Percentiles rank a stretch among this genome's conserved stretches.
phyloP scores from a whole-genome alignment of 2,888 invertebrate species.

The Elegia similella region DNA sequence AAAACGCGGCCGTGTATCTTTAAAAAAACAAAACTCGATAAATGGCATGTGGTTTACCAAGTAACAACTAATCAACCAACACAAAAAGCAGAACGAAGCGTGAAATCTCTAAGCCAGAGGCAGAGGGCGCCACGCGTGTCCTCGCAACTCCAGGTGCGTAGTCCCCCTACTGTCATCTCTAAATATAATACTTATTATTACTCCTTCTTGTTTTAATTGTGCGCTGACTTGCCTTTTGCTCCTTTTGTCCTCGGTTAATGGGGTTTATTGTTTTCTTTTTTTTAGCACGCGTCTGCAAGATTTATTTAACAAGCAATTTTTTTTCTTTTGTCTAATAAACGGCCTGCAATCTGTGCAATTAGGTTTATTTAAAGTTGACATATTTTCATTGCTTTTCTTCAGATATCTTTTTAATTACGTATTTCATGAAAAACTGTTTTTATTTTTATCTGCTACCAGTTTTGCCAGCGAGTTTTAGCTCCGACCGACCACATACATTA shows the following conservation, averaged over 20 bases:
- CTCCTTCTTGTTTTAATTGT: slow-evolving; percentile 81
- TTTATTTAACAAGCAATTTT: slow-evolving; percentile 32
- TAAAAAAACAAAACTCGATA: background rate
- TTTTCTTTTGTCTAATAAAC: slow-evolving; percentile 20
- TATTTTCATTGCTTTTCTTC: background rate
- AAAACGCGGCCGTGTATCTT: background rate
- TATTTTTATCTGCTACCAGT: no score
- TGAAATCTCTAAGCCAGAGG: slow-evolving; percentile 33
- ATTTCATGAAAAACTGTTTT: no score
- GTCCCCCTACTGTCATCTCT: slow-evolving; percentile 49
- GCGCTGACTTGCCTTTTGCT: slow-evolving; percentile 77
- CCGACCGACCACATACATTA: no score
- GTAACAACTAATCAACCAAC: slow-evolving; percentile 31
- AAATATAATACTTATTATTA: slow-evolving; percentile 79
- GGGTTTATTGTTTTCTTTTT: slow-evolving; percentile 75
- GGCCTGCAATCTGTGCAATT: slow-evolving; percentile 5
- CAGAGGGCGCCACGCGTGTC: slow-evolving; percentile 47
- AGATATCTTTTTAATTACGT: no score
- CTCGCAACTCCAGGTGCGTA: slow-evolving; percentile 63
- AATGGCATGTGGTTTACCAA: background rate
- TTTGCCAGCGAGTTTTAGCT: no score
- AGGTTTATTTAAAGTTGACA: slow-evolving; percentile 20
- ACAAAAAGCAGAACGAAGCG: slow-evolving; percentile 16
- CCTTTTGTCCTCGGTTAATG: slow-evolving; percentile 78
- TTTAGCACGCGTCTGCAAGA: slow-evolving; percentile 70